Evolutionary conservation across 2,797 vertebrate species (phyloP), one percentile per base, ranked within the genome.

Genomic region (Pitangus sulphuratus): DNA sequence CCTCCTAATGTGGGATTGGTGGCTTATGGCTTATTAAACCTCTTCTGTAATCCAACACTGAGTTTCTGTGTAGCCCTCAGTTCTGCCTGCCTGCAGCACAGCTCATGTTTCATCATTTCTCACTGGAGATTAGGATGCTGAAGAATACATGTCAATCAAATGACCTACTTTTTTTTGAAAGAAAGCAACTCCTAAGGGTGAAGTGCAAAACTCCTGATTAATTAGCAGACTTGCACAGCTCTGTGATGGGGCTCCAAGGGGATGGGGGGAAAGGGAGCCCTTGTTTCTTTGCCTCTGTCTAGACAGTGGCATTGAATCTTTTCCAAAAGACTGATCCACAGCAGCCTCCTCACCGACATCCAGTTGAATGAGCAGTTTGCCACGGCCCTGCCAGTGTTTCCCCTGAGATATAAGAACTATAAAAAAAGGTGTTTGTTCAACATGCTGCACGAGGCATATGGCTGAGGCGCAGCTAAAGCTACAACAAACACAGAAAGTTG

Each of bases 261-360:
- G 85, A 87, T 11, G 20, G 61, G 78, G 90, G 90, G 58, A 95
- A 94, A 93, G 60, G 68, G 33, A 94, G 87, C 77, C 84, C 90
- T 91, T 87, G 70, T 94, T 97, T 96, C 94, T 97, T 89, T 89
- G 88, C 81, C 89, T 93, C 95, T 96, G 97, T 97, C 97, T 97
- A 98, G 97, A 98, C 97, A 96, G 95, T 92, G 93, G 92, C 84
- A 90, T 94, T 97, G 97, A 97, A 97, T 96, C 94, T 92, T 97
- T 97, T 97, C 97, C 96, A 95, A 93, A 88, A 95, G 80, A 80
- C 94, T 93, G 90, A 94, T 93, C 90, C 80, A 42, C 61, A 90
- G 92, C 80, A 96, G 92, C 74, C 87, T 88, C 86, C 93, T 89
- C 94, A 70, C 70, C 13, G 1, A 44, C 81, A 68, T 84, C 93